Base-by-base conservation (phyloP, 2,888 invertebrate species). In the Hymenopus coronatus region DNA sequence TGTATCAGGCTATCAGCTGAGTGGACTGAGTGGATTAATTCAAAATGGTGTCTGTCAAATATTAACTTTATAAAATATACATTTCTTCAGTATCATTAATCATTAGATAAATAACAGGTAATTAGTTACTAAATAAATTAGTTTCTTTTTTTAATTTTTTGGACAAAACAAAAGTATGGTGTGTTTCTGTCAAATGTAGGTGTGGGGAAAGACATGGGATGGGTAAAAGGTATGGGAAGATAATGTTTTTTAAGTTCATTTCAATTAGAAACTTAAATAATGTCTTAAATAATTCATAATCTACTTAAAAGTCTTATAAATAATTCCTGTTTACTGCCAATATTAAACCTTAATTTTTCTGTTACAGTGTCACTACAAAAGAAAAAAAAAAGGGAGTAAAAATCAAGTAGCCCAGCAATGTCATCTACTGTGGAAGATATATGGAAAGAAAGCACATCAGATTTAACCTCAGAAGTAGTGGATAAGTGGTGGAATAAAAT, bases 401-500 rank as follows among this genome's bases (percentile, higher is more conserved):
- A 2, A 33, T 1, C 1, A 84, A 84, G 25, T n/a, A 33, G 33
- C 25, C 14, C 30, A 9, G n/a, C 25, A 40, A 85, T 85, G 85
- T 85, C 85, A 46, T 28, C 28, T 4, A 54, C 54, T 25, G 33
- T 87, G 82, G 93, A 93, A 90, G 92, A 92, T 20, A 92, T 92
- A 89, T 93, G 93, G 93, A 92, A 92, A 88, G 93, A 93, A 90
- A 93, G 92, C 9, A 93, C 92, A n/a, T 92, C 92, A 28, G 92
- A 91, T 70, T 91, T 93, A 28, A 91, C 93, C 85, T 89, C 90
- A n/a, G 91, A 91, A 28, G 91, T 92, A 15, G 92, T 92, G 88
- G 92, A 93, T 27, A 91, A 92, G 27, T 94, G 94, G 94, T 93
- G 94, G 91, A 90, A 91, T 25, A 92, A 92, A 89, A 90, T 94